These are phyloP conservation scores for Drosophila jambulina DNA, from an alignment of 1,140 invertebrate genomes.

Conservation along the genomic window DNA sequence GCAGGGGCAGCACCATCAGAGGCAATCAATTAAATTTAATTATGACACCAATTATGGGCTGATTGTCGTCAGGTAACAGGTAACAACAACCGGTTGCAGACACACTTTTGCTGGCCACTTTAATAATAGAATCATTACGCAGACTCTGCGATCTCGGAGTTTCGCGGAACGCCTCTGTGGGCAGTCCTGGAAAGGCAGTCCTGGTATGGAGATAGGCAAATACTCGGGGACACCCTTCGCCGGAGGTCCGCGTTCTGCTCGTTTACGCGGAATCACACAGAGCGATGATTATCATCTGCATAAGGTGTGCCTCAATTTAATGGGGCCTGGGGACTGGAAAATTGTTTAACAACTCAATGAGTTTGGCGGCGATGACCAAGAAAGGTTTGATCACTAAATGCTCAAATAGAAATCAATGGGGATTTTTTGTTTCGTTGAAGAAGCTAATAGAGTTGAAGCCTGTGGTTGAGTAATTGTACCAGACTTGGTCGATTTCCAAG, in stretches of 20 bases:
- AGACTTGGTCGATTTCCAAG: neutral
- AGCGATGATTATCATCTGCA: conserved; percentile 60
- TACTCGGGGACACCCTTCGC: conserved; percentile 55
- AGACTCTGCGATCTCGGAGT: conserved; percentile 23
- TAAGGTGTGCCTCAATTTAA: conserved; percentile 73
- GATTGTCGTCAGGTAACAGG: conserved; percentile 53
- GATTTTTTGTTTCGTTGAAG: neutral
- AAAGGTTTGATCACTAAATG: conserved; percentile 10
- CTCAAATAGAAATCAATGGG: conserved; percentile 16
- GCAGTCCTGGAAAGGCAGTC: conserved; percentile 15
- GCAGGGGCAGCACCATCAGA: conserved; percentile 5
- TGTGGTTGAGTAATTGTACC: conserved; percentile 13
- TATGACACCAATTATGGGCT: conserved; percentile 82
- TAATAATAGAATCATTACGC: conserved; percentile 80
- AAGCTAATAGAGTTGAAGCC: neutral
- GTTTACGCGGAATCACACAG: conserved; percentile 58
- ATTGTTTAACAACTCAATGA: conserved; percentile 60
- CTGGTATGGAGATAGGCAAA: conserved; percentile 58
- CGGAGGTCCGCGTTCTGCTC: conserved; percentile 20
- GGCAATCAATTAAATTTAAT: conserved; percentile 83
- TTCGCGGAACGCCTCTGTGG: conserved; percentile 59
- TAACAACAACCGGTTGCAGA: conserved; percentile 40
- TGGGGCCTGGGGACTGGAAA: conserved; percentile 44
- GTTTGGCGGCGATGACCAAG: conserved; percentile 19
- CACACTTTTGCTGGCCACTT: conserved; percentile 42